Percentiles rank a stretch among this genome's conserved stretches.
Evolutionary conservation across 2,113 vertebrate species (phyloP).

Genomic region (Rhegmatorhina hoffmannsi): DNA sequence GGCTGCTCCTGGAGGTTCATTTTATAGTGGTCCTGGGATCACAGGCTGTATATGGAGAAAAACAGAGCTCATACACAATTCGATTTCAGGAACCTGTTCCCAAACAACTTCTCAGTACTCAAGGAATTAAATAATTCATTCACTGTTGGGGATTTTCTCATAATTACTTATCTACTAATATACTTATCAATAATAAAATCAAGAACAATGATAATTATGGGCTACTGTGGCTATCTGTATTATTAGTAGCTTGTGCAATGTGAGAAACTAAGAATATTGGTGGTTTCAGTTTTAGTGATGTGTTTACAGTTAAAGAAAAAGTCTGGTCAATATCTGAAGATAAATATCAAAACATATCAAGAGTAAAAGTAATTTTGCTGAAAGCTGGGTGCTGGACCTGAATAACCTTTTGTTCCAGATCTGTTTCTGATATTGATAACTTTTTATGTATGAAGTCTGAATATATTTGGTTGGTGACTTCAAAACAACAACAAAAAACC

Average conservation of each 20-base stretch:
- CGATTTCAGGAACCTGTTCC: not conserved
- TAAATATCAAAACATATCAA: not conserved
- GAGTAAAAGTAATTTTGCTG: not conserved
- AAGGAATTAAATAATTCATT: not conserved
- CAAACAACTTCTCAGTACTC: not conserved
- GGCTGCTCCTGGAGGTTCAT: not conserved
- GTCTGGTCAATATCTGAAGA: not conserved
- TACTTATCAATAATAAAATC: not conserved
- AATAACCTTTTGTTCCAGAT: not conserved
- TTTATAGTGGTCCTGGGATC: not conserved
- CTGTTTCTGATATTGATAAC: constrained; percentile 13
- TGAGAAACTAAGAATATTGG: not conserved
- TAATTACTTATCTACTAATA: not conserved
- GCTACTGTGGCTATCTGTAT: not conserved
- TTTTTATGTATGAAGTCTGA: not conserved
- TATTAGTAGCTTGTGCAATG: not conserved
- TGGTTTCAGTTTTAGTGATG: not conserved
- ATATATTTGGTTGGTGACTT: not conserved
- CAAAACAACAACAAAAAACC: not conserved
- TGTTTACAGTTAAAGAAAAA: not conserved
- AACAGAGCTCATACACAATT: not conserved
- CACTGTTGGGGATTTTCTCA: not conserved
- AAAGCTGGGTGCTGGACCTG: not conserved
- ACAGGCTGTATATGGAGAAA: not conserved
- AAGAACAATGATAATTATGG: not conserved